These are phyloP conservation scores for Kuschelorhynchus macadamiae DNA, from an alignment of 2,888 invertebrate genomes.

Conservation along the genomic window DNA sequence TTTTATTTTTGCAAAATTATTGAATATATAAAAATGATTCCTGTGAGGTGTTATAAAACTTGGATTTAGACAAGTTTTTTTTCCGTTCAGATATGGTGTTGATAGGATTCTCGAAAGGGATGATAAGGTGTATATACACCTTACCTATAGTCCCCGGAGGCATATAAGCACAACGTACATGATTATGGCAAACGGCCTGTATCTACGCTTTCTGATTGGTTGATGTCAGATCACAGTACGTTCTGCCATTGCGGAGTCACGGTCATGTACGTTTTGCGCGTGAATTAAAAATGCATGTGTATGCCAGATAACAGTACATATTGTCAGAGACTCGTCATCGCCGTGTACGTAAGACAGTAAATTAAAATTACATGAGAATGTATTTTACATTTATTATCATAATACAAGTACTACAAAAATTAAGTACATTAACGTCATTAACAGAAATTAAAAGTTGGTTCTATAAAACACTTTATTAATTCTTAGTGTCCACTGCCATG, in stretches of 20 bases:
- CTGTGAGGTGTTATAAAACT: too few relatives aligned
- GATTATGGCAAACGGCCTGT: neutral
- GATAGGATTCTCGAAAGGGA: too few relatives aligned
- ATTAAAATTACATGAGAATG: slow-evolving; percentile 1
- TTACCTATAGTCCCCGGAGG: too few relatives aligned
- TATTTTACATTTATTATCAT: neutral
- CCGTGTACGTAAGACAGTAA: slow-evolving; percentile 2
- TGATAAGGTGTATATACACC: too few relatives aligned
- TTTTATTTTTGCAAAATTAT: too few relatives aligned
- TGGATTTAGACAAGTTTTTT: too few relatives aligned
- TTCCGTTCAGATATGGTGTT: too few relatives aligned
- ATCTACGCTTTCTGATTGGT: slow-evolving; percentile 24
- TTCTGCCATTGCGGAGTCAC: slow-evolving; percentile 35
- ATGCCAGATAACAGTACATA: slow-evolving; percentile 3
- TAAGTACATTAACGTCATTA: too few relatives aligned
- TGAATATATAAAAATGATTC: too few relatives aligned
- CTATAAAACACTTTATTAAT: neutral
- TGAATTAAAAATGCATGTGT: neutral
- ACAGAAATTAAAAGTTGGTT: neutral
- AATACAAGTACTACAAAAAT: neutral
- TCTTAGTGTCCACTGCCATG: slow-evolving; percentile 9
- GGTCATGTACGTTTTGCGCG: slow-evolving; percentile 25
- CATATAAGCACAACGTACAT: slow-evolving; percentile 8
- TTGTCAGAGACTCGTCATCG: slow-evolving; percentile 2
- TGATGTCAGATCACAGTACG: slow-evolving; percentile 25